Conservation (phyloP, 2,888 invertebrate genomes). For the Cataglyphis rosenhaueri region DNA sequence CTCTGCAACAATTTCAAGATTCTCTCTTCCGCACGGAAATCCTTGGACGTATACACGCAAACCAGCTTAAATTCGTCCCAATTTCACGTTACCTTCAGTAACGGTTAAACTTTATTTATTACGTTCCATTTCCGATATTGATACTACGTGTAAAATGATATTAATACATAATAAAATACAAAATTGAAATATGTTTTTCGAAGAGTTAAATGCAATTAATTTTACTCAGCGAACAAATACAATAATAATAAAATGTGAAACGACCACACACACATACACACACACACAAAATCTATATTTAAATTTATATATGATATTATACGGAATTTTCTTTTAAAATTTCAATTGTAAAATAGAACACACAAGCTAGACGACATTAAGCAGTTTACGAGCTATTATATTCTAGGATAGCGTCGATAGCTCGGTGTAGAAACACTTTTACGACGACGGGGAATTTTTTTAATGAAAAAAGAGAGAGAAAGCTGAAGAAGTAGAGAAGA, state of each 20-base stretch:
- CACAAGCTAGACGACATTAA: background rate
- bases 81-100: conserved; percentile 3
- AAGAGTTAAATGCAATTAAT: background rate
- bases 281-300: too few relatives aligned
- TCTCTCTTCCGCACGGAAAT: conserved; percentile 16
- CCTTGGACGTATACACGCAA: background rate
- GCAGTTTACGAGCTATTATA: conserved; percentile 9
- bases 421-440: background rate
- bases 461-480: background rate
- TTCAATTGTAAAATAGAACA: background rate
- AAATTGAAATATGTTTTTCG: background rate
- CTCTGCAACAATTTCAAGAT: conserved; percentile 56
- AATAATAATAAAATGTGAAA: background rate
- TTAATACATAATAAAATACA: background rate
- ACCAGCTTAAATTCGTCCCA: background rate
- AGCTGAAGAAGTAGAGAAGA: background rate
- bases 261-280: too few relatives aligned
- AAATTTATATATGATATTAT: background rate
- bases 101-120: background rate
- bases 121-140: background rate
- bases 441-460: background rate
- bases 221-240: background rate
- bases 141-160: background rate
- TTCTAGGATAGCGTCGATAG: background rate
- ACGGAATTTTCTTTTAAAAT: background rate